Base-by-base conservation (phyloP, 2,888 invertebrate species). In the Prosapia bicincta region DNA sequence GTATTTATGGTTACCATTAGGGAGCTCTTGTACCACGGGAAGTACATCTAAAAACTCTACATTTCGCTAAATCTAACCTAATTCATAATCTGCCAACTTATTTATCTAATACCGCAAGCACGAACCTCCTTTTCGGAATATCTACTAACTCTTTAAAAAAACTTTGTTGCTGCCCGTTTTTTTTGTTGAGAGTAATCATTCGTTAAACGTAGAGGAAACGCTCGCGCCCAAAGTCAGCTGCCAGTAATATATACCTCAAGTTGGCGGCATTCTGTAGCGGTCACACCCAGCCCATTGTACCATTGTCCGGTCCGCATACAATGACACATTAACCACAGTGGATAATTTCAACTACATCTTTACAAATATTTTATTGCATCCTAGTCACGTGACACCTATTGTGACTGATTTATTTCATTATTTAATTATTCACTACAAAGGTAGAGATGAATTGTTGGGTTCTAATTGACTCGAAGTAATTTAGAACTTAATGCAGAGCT, bases 261-360 rank as follows among this genome's bases (percentile, higher is more conserved):
- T 54, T 9, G 54, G 20, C 54, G 54, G n/a, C 20, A n/a, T 54
- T 54, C n/a, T 5, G 54, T 54, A 1, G 1, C 3, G 54, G 54
- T 54, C 54, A 54, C 54, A 54, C 54, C 54, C 54, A 54, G 20
- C 3, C 54, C 7, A 54, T 54, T 54, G 54, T 54, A 54, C 54
- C 13, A 54, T 54, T 54, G 54, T 54, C 54, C 54, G 54, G 54
- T 54, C 3, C 54, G 38, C 20, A 20, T 54, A 54, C 54, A 54
- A 54, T 54, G 54, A n/a, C 20, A 54, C 54, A 54, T 54, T 54
- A 54, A 54, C 38, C 15, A 38, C 6, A 54, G 20, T 54, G n/a
- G 54, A 54, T 54, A 54, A 54, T 54, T 54, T 54, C 54, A 54
- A 54, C 54, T 54, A 54, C 54, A 54, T 54, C 54, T 54, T 54